Conservation (phyloP, 2,888 invertebrate genomes). For the Plagodis pulveraria region DNA sequence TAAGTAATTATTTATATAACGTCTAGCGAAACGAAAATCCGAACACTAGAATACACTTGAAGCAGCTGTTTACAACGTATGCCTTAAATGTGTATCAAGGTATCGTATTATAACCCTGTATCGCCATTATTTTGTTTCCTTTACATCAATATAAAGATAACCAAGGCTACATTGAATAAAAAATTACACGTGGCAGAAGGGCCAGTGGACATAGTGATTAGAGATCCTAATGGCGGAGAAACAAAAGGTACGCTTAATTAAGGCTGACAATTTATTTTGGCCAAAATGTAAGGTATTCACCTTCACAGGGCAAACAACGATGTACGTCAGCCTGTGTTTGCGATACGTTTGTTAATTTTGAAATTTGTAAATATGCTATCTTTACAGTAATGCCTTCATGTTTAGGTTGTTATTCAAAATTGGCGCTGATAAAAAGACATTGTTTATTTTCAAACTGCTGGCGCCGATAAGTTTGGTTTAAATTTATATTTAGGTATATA, state of each 20-base stretch:
- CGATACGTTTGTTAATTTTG: conserved; percentile 36
- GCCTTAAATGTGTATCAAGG: no score
- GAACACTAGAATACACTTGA: no score
- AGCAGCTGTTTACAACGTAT: no score
- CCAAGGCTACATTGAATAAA: conserved; percentile 12
- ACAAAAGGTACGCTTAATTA: conserved; percentile 71
- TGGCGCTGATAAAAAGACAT: neutral
- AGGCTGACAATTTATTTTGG: conserved; percentile 41
- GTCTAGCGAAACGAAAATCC: no score
- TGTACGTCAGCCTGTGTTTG: conserved; percentile 34
- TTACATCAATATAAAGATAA: conserved; percentile 10
- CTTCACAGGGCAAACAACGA: conserved; percentile 29
- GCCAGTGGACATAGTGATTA: conserved; percentile 89
- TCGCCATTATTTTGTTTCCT: neutral
- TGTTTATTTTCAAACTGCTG: neutral
- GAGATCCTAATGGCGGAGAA: conserved; percentile 86
- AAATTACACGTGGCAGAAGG: conserved; percentile 90
- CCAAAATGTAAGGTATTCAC: conserved; percentile 36
- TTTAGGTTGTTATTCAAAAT: neutral
- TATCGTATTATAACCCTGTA: no score
- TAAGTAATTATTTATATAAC: no score
- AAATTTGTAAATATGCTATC: conserved; percentile 18
- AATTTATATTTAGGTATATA: no score
- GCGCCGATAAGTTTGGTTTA: no score
- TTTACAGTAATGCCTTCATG: neutral